A percentile compares a stretch with the other conserved stretches of the same genome.
These are phyloP conservation scores for Hippopotamus amphibius DNA, from an alignment of 2,113 vertebrate genomes.

Conservation along the genomic window DNA sequence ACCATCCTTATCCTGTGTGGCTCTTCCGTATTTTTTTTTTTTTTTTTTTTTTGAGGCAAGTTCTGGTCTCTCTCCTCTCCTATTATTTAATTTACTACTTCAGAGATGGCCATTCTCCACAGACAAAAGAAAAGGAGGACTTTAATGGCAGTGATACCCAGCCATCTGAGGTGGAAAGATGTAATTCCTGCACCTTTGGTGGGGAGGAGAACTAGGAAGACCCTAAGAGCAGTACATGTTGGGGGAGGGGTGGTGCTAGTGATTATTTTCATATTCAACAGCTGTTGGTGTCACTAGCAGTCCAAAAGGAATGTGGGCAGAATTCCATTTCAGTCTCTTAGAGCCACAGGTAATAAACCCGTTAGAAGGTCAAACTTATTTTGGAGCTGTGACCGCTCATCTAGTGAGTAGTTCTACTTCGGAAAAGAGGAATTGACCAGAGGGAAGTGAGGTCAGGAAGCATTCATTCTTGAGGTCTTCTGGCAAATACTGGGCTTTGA, in stretches of 20 bases:
- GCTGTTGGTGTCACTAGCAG: not conserved
- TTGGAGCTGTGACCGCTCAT: not conserved
- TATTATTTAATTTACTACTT: not conserved
- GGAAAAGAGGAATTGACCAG: not conserved
- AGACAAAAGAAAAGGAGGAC: not conserved
- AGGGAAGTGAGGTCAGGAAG: not conserved
- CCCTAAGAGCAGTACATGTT: not conserved
- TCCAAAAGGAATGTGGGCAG: not conserved
- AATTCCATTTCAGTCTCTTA: not conserved
- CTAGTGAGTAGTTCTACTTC: rapidly evolving
- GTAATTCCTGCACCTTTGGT: not conserved
- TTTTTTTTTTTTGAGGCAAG: not conserved
- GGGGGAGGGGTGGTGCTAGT: not conserved
- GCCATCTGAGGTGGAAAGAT: not conserved
- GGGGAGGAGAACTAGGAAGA: not conserved
- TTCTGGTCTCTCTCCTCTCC: not conserved
- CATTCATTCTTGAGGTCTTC: not conserved
- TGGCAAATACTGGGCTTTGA: not conserved
- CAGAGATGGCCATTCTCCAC: not conserved
- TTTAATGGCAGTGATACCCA: not conserved
- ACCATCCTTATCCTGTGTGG: not conserved
- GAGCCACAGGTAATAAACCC: not conserved
- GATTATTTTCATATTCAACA: not conserved
- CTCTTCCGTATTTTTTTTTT: not conserved
- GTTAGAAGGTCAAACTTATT: not conserved